Evolutionary conservation across 1,140 invertebrate species (phyloP).

Genomic region (Chrysomallon squamiferum): DNA sequence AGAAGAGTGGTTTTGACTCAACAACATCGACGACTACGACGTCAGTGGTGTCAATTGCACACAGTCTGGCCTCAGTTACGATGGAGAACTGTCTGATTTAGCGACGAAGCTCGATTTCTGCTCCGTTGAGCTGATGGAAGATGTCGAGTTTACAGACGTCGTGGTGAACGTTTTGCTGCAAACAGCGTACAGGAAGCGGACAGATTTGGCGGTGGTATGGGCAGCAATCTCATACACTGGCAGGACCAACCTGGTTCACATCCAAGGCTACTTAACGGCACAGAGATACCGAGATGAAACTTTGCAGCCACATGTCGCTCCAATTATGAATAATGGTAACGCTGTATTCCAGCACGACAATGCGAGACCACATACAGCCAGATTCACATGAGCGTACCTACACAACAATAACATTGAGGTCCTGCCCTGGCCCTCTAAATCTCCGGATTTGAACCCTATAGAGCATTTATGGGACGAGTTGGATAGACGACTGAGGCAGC

Average conservation of each 20-base stretch:
- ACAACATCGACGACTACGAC: too few relatives aligned
- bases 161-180: too few relatives aligned
- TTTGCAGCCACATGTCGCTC: too few relatives aligned
- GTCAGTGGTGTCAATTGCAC: not conserved
- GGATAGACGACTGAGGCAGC: not conserved
- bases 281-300: not conserved
- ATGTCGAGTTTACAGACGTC: too few relatives aligned
- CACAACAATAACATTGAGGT: slow-evolving; percentile 13
- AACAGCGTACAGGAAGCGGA: too few relatives aligned
- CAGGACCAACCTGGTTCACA: slow-evolving; percentile 2
- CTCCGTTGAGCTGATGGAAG: slow-evolving; percentile 13
- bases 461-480: slow-evolving; percentile 26
- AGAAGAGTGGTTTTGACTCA: too few relatives aligned
- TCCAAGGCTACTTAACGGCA: slow-evolving; percentile 13
- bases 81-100: slow-evolving; percentile 15
- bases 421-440: slow-evolving; percentile 14
- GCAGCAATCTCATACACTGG: too few relatives aligned
- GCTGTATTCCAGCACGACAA: slow-evolving; percentile 18
- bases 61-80: slow-evolving; percentile 3
- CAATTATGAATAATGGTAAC: too few relatives aligned
- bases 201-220: too few relatives aligned
- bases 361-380: slow-evolving; percentile 18
- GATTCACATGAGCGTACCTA: slow-evolving; percentile 9
- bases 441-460: slow-evolving; percentile 22
- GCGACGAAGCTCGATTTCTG: slow-evolving; percentile 8